Base-by-base conservation (phyloP, 2,113 vertebrate genomes). In the Trinectes maculatus region DNA sequence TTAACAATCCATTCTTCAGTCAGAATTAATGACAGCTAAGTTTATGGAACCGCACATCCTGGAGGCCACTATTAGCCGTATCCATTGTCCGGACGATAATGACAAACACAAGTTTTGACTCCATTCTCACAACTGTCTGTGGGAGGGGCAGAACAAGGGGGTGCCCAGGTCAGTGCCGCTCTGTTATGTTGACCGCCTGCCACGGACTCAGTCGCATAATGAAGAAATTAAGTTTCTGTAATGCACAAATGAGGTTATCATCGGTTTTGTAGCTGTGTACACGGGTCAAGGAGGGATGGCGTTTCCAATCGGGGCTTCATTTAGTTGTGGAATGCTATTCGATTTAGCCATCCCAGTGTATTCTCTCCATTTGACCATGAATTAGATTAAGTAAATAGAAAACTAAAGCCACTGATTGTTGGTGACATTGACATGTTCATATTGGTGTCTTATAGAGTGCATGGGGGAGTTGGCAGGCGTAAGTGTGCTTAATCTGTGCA, bases 191-290 rank as follows among this genome's bases (percentile, higher is more conserved):
- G 75, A 68, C 63, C 75, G 62, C 63, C 78, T 46, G 44, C 66
- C 2, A 44, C 36, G 39, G 22, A 76, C 65, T 84, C 79, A 70
- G 84, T 71, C 8, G 44, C 71, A 79, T 82, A 84, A 84, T 84
- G 54, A 60, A 55, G 80, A 85, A 87, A 89, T 89, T 85, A 87
- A 82, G 83, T 85, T 89, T 82, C 74, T 84, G 74, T 83, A 78
- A 88, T 81, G 66, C 66, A 73, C 82, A 87, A 85, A 87, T 73
- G 76, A 89, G 72, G 81, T 89, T 90, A 90, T 90, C 82, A 79
- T 84, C 89, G 83, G 71, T 86, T 85, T 83, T 83, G 77, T 82
- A 85, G 81, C 79, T 89, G 79, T 87, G 76, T 83, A 46, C 70
- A 4, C 74, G 85, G 86, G 86, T 86, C 86, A 87, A 87, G 82